Conservation (phyloP, 2,888 invertebrate species). For the Periphyllus acericola region DNA sequence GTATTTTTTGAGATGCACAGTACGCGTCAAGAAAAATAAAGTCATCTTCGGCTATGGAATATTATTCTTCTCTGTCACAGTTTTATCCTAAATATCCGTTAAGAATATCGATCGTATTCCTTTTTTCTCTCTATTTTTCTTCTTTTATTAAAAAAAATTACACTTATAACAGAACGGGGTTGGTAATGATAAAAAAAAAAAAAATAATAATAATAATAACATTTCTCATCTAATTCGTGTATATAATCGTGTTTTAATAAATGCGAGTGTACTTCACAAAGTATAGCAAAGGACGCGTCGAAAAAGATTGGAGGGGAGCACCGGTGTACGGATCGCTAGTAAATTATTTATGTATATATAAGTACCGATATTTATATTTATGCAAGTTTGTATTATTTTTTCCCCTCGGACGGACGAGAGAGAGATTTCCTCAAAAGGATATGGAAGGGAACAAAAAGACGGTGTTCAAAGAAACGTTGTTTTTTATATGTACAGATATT, state of each 20-base stretch:
- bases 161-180: background rate
- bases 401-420: background rate
- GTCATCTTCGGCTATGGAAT: background rate
- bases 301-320: background rate
- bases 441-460: slow-evolving; percentile 19
- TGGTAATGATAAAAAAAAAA: background rate
- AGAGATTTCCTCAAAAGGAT: slow-evolving; percentile 36
- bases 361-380: background rate
- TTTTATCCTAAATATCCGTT: background rate
- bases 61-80: background rate
- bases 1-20: background rate
- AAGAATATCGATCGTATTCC: background rate
- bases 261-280: background rate
- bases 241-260: slow-evolving; percentile 31
- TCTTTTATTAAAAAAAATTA: background rate
- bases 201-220: background rate
- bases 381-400: slow-evolving; percentile 35
- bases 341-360: background rate
- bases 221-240: slow-evolving; percentile 23
- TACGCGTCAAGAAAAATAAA: background rate
- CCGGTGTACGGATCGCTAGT: background rate
- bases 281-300: slow-evolving; percentile 8
- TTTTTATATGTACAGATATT: background rate
- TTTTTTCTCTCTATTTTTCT: no score
- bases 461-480: slow-evolving; percentile 26